These are phyloP conservation scores for Capra hircus DNA, from an alignment of 2,113 vertebrate species.

Conservation along the genomic window DNA sequence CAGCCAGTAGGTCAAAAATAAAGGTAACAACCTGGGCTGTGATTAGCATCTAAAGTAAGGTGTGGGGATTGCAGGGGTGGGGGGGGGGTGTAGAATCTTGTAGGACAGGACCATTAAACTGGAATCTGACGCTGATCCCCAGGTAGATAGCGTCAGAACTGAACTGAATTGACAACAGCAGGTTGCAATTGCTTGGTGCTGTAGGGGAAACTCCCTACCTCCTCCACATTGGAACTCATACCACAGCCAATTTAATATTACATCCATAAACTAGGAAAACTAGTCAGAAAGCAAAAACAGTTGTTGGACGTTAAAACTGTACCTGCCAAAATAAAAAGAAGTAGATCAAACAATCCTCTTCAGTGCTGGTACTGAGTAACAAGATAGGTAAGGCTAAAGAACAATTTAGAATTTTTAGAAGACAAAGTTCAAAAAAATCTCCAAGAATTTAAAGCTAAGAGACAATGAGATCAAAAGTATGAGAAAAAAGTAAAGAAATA, in stretches of 20 bases:
- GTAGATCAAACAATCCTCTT: neutral
- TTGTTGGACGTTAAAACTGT: neutral
- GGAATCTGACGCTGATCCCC: neutral
- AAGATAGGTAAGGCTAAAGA: neutral
- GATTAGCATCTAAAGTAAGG: neutral
- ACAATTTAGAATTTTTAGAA: neutral
- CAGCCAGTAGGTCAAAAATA: neutral
- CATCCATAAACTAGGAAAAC: neutral
- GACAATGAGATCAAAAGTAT: neutral
- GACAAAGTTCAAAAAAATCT: neutral
- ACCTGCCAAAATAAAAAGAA: conserved; percentile 15
- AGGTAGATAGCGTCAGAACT: neutral
- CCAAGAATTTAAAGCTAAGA: neutral
- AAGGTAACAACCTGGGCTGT: neutral
- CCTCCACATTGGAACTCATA: neutral
- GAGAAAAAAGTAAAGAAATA: neutral
- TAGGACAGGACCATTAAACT: neutral
- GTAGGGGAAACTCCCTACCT: neutral
- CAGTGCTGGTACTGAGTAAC: neutral
- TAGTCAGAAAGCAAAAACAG: neutral
- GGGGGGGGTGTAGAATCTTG: neutral
- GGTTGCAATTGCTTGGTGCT: neutral
- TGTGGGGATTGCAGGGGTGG: neutral
- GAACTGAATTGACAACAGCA: neutral
- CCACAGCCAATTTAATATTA: neutral